Percentiles rank a stretch among this genome's conserved stretches.
These are phyloP conservation scores for Hipparchia semele DNA, from an alignment of 2,888 invertebrate genomes.

Conservation along the genomic window DNA sequence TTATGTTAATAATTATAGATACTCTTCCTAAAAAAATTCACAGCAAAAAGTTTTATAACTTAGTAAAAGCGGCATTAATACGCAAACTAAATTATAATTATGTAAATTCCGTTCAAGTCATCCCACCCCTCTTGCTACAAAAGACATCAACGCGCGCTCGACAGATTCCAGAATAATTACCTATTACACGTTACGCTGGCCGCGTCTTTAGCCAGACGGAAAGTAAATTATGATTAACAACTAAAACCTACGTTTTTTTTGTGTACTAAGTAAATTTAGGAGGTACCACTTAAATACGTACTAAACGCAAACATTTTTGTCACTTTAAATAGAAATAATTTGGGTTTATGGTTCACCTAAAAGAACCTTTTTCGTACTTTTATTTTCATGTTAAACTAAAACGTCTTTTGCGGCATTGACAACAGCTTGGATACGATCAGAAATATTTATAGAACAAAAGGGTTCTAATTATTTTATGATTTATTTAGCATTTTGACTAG, in stretches of 20 bases:
- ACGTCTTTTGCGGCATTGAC: too few relatives aligned
- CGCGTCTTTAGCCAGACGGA: conserved; percentile 28
- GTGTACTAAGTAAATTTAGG: neutral
- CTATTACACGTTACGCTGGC: conserved; percentile 29
- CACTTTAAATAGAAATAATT: too few relatives aligned
- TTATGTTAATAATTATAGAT: neutral
- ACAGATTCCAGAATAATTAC: conserved; percentile 38
- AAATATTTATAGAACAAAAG: too few relatives aligned
- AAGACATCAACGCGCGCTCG: conserved; percentile 72
- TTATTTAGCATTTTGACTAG: too few relatives aligned
- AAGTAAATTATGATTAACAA: conserved; percentile 26
- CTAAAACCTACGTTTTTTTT: conserved; percentile 12
- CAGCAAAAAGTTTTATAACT: neutral
- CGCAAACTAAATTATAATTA: conserved; percentile 28
- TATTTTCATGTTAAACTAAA: too few relatives aligned
- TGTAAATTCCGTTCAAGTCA: conserved; percentile 28
- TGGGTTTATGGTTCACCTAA: too few relatives aligned
- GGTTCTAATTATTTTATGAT: too few relatives aligned
- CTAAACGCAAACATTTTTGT: too few relatives aligned
- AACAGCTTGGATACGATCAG: too few relatives aligned
- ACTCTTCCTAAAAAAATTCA: neutral
- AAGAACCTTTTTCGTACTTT: too few relatives aligned
- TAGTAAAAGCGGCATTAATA: conserved; percentile 6
- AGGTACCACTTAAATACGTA: too few relatives aligned
- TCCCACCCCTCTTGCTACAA: conserved; percentile 48